Percentiles rank a stretch among this genome's conserved stretches.
These are phyloP conservation scores for Phoenicopterus ruber DNA, from an alignment of 2,113 vertebrate species.

Conservation along the genomic window DNA sequence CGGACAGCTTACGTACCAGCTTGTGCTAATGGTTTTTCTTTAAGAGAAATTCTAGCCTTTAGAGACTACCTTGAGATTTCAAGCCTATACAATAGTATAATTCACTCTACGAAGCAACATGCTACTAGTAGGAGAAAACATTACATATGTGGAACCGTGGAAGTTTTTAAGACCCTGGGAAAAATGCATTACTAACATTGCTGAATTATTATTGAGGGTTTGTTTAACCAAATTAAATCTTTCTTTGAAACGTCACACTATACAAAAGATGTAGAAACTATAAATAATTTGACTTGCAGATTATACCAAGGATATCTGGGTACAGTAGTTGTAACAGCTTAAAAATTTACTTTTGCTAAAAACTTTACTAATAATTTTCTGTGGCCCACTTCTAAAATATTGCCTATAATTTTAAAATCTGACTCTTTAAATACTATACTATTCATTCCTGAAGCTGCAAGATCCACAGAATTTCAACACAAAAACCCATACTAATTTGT, in stretches of 20 bases:
- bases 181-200: background rate
- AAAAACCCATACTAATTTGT: background rate
- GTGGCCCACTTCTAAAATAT: background rate
- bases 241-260: background rate
- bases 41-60: background rate
- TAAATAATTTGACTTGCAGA: conserved; percentile 16
- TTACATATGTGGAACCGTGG: background rate
- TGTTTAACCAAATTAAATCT: background rate
- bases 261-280: background rate
- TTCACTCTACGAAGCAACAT: background rate
- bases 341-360: conserved; percentile 7
- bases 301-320: background rate
- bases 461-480: background rate
- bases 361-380: background rate
- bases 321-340: background rate
- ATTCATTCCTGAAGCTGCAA: background rate
- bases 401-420: background rate
- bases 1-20: background rate
- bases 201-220: background rate
- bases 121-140: background rate
- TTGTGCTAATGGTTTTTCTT: background rate
- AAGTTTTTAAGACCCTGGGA: background rate
- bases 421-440: background rate
- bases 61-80: background rate
- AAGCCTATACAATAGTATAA: background rate